Conservation (phyloP, 1,140 invertebrate species). For the Mesaphorura yosii region DNA sequence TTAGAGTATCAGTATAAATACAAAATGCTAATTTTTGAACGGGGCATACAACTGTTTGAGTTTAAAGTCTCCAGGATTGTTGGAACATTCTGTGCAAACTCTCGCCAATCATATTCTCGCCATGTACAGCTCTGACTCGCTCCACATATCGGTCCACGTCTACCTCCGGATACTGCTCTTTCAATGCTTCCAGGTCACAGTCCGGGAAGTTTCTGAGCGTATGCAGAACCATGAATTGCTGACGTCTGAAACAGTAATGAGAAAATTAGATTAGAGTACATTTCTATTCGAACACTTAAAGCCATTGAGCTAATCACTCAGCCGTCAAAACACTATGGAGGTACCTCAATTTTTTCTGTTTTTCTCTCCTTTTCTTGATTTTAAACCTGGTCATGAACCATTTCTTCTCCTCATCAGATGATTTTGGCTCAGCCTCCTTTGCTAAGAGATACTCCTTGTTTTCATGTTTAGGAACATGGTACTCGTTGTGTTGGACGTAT, state of each 20-base stretch:
- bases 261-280: not conserved
- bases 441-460: conserved; percentile 22
- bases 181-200: conserved; percentile 55
- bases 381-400: conserved; percentile 21
- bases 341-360: conserved; percentile 11
- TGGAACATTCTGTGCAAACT: not conserved
- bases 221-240: conserved; percentile 51
- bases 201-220: conserved; percentile 63
- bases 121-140: not conserved
- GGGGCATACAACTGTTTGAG: no score
- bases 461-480: conserved; percentile 25
- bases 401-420: conserved; percentile 16
- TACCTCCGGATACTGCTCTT: conserved; percentile 61
- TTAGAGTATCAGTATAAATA: no score
- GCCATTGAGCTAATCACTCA: no score
- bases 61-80: not conserved
- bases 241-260: conserved; percentile 42
- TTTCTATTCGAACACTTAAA: not conserved
- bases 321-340: not conserved
- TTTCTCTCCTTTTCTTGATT: conserved; percentile 4
- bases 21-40: no score
- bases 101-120: not conserved
- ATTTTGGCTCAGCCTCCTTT: conserved; percentile 20
- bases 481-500: conserved; percentile 21
- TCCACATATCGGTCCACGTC: conserved; percentile 36